These are phyloP conservation scores for Psittacula derbiana DNA, from an alignment of 2,797 vertebrate species.

Conservation along the genomic window DNA sequence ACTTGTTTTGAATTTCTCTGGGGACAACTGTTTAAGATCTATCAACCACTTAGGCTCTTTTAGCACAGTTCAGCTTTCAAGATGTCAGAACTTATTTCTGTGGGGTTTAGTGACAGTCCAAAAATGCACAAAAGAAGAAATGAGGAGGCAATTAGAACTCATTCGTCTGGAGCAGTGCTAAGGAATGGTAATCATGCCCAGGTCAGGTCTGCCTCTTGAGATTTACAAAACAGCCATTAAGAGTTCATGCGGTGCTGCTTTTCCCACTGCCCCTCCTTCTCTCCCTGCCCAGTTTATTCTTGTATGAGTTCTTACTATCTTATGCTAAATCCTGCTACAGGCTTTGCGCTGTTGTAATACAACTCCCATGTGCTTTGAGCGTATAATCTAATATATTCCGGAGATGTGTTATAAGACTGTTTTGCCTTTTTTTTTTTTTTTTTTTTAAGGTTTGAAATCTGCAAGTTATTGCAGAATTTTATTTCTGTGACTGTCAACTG, in stretches of 20 bases:
- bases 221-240: background rate
- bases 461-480: background rate
- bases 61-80: background rate
- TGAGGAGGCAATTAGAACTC: background rate
- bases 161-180: background rate
- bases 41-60: background rate
- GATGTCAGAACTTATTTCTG: conserved; percentile 10
- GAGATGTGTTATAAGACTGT: background rate
- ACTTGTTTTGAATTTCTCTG: background rate
- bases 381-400: background rate
- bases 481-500: background rate
- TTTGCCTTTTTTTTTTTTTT: background rate
- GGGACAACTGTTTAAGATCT: background rate
- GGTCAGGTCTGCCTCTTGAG: background rate
- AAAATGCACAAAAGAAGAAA: background rate
- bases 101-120: background rate
- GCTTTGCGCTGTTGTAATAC: background rate
- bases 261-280: background rate
- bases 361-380: background rate
- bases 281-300: background rate
- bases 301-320: background rate
- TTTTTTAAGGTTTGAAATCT: background rate
- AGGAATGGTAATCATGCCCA: background rate
- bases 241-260: background rate
- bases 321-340: background rate